These are phyloP conservation scores for Dendrocincla fuliginosa DNA, from an alignment of 2,797 vertebrate genomes.

Conservation along the genomic window DNA sequence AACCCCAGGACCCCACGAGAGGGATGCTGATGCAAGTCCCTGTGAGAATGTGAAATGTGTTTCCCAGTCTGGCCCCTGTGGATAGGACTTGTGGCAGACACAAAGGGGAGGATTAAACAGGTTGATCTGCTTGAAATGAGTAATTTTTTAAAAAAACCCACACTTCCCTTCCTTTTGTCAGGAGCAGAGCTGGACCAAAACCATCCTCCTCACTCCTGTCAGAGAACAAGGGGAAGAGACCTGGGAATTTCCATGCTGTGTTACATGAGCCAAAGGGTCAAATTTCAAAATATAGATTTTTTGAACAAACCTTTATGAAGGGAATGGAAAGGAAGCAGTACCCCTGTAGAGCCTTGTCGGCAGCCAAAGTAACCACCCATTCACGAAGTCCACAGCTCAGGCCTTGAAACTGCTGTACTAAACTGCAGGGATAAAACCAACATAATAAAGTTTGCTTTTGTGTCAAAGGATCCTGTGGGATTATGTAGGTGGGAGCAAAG, in stretches of 20 bases:
- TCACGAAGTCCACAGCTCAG: not conserved
- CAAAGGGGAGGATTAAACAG: not conserved
- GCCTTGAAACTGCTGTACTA: not conserved
- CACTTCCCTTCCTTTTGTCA: not conserved
- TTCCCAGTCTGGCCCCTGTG: not conserved
- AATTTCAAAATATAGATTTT: conserved; percentile 19
- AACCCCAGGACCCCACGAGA: fast-evolving
- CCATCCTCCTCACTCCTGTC: not conserved
- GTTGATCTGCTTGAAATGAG: not conserved
- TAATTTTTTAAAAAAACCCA: not conserved
- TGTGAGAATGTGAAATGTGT: not conserved
- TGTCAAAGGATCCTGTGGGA: not conserved
- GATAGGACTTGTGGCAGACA: not conserved
- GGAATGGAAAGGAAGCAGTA: not conserved
- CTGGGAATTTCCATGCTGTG: not conserved
- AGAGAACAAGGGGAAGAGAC: not conserved
- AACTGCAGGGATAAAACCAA: not conserved
- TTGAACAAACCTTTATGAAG: conserved; percentile 16
- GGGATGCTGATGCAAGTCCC: not conserved
- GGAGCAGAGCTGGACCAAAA: not conserved
- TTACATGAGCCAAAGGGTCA: not conserved
- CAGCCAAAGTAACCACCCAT: not conserved
- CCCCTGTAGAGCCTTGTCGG: not conserved
- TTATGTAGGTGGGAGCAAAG: not conserved
- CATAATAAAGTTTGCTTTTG: not conserved